Conservation (phyloP, 1,140 invertebrate species). For the Drosophila biarmipes region DNA sequence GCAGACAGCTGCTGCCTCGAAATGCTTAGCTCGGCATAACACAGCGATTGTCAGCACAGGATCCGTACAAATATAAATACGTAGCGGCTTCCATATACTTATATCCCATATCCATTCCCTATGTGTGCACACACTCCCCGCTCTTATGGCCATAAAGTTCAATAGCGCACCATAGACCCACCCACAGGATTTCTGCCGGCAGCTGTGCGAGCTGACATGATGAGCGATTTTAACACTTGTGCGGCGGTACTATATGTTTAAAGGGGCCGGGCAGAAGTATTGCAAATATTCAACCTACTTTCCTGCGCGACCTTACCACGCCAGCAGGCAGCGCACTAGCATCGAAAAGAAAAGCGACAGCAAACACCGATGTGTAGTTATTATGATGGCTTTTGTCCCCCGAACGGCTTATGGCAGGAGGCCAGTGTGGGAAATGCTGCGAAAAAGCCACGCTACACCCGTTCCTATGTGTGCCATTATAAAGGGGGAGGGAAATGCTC, state of each 20-base stretch:
- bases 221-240: slow-evolving; percentile 80
- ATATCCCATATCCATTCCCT: slow-evolving; percentile 29
- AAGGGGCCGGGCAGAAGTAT: slow-evolving; percentile 49
- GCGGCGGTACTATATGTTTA: slow-evolving; percentile 72
- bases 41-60: slow-evolving; percentile 49
- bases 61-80: slow-evolving; percentile 8
- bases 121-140: slow-evolving; percentile 1
- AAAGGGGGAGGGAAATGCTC: not conserved
- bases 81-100: slow-evolving; percentile 17
- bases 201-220: slow-evolving; percentile 68
- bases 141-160: slow-evolving; percentile 58
- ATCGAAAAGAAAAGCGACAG: slow-evolving; percentile 21
- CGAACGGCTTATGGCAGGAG: slow-evolving; percentile 54
- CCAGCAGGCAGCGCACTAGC: slow-evolving; percentile 15
- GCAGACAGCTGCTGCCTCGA: slow-evolving; percentile 68
- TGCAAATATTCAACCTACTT: slow-evolving; percentile 76
- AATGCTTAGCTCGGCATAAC: slow-evolving; percentile 73
- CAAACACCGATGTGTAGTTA: slow-evolving; percentile 62
- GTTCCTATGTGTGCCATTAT: not conserved
- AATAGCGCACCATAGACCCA: slow-evolving; percentile 39
- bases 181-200: slow-evolving; percentile 17
- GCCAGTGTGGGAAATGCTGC: not conserved
- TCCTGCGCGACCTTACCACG: slow-evolving; percentile 51
- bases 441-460: slow-evolving; percentile 7
- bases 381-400: slow-evolving; percentile 64